Conservation (phyloP, 2,797 vertebrate genomes). For the Crax fasciolata region DNA sequence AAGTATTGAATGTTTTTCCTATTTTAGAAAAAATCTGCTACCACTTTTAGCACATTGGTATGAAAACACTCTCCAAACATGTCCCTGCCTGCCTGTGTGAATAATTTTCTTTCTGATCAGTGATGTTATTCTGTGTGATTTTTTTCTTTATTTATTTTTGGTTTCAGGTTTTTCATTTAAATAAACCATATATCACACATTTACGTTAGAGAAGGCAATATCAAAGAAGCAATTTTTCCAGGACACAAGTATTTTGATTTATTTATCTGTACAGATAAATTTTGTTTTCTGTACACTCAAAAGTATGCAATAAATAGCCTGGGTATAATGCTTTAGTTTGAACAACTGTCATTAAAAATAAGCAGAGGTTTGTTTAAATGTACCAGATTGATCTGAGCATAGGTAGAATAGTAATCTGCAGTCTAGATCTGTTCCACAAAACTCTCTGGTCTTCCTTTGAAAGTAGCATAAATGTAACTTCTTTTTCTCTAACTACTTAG, state of each 20-base stretch:
- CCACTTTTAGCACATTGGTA: background rate
- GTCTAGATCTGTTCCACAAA: background rate
- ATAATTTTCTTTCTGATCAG: background rate
- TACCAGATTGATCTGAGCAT: background rate
- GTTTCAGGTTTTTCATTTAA: background rate
- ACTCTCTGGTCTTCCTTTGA: background rate
- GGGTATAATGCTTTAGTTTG: background rate
- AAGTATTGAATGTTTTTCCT: background rate
- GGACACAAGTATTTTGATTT: background rate
- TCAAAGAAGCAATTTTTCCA: fast-evolving
- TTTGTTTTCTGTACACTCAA: background rate
- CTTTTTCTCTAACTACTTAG: background rate
- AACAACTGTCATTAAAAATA: background rate
- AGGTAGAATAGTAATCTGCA: background rate
- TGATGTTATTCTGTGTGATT: background rate
- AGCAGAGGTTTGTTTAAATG: background rate
- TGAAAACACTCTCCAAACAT: background rate
- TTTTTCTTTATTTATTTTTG: background rate
- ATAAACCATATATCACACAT: background rate
- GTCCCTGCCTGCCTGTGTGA: background rate
- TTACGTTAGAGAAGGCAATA: background rate
- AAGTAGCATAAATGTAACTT: background rate
- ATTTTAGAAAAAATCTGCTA: background rate
- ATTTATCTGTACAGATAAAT: background rate
- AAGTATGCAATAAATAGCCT: background rate